Base-by-base conservation (phyloP, 1,140 invertebrate species). In the Dysdera silvatica region DNA sequence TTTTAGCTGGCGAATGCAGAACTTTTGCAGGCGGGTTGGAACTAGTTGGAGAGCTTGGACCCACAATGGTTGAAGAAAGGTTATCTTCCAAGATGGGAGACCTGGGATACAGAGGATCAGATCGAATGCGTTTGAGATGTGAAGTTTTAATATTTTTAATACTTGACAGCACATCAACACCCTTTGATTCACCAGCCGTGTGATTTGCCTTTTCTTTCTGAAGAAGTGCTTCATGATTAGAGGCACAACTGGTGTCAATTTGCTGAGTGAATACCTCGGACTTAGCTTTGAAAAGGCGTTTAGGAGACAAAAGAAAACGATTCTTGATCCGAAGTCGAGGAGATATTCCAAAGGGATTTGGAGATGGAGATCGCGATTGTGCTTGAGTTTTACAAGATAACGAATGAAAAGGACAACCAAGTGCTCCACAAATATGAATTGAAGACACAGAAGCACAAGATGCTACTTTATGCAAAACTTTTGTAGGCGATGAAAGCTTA, bases 1-100 rank as follows among this genome's bases (percentile, higher is more conserved):
- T 73, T 78, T 81, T 48, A 51, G 68, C 68, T 55, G 81, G 79
- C 58, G 82, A 81, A 56, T 81, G 79, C 5, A 74, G 48, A 47
- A 67, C 48, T 60, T 58, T 64, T 31, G 37, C 49, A 14, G 49
- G 61, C 8, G 64, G 53, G n/a, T n/a, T 48, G 47, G 53, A 41
- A 58, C 58, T 53, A 51, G 60, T 47, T 48, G 56, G 60, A 56
- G 69, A 64, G 48, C 63, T 66, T 26, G 66, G 63, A 35, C 53
- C 65, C 20, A 57, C 41, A 43, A 28, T 45, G n/a, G 35, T 49
- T 49, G 69, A 76, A 78, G 12, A 69, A 61, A 57, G 73, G 59
- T 65, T 66, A 41, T 73, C 70, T 68, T 71, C 69, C 43, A 65
- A 56, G 24, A 71, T 55, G 33, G 67, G 67, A 49, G 66, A 68